A percentile compares a stretch with the other conserved stretches of the same genome.
Evolutionary conservation across 2,888 invertebrate species (phyloP).

Genomic region (Meghimatium bilineatum): DNA sequence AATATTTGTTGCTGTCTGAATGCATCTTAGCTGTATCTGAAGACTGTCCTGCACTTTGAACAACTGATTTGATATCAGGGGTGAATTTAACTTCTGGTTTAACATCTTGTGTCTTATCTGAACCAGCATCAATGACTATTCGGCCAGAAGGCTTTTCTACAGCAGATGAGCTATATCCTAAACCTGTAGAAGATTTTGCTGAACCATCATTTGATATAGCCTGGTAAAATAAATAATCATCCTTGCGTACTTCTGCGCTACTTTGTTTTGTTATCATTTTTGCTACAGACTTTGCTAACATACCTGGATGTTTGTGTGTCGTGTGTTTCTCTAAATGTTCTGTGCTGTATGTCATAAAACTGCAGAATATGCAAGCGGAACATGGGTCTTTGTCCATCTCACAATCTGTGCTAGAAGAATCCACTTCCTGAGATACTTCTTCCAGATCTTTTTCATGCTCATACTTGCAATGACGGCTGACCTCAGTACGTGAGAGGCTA

Average conservation of each 20-base stretch:
- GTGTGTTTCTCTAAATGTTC: constrained; percentile 47
- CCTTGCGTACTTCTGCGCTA: constrained; percentile 35
- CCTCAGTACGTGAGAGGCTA: constrained; percentile 43
- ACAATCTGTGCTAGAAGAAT: constrained; percentile 35
- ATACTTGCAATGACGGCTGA: constrained; percentile 32
- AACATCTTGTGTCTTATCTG: constrained; percentile 1
- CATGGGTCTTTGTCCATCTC: constrained; percentile 50
- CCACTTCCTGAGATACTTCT: constrained; percentile 27
- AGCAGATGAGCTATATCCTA: background rate
- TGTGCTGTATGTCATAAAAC: constrained; percentile 50
- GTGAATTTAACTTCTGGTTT: constrained; percentile 27
- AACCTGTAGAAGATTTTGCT: background rate
- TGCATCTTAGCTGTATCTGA: background rate
- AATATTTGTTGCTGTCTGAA: background rate
- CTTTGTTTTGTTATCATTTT: constrained; percentile 42
- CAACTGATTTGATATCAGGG: background rate
- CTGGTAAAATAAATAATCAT: constrained; percentile 43
- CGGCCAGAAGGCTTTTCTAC: background rate
- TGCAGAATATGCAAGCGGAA: constrained; percentile 43
- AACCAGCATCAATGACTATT: constrained; percentile 17
- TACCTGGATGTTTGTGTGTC: constrained; percentile 32
- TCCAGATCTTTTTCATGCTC: constrained; percentile 45
- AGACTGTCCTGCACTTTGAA: background rate
- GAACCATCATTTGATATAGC: constrained; percentile 9
- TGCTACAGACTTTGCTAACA: constrained; percentile 47